A percentile compares a stretch with the other conserved stretches of the same genome.
These are phyloP conservation scores for Coelinius sp. DNA, from an alignment of 2,888 invertebrate species.

Conservation along the genomic window DNA sequence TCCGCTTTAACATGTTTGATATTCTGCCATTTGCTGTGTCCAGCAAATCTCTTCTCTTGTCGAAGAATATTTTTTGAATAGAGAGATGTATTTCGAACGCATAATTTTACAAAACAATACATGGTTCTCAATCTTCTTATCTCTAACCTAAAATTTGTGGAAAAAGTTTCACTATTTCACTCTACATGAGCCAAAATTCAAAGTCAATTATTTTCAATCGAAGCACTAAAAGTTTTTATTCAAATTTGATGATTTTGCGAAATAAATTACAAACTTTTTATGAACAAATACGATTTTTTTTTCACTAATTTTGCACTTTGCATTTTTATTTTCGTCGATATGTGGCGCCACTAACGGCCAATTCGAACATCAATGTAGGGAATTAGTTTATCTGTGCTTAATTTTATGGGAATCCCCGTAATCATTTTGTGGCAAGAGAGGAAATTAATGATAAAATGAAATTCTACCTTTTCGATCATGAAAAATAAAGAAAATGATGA, in stretches of 20 bases:
- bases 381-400: neutral
- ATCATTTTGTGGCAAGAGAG: neutral
- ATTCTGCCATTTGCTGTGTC: constrained; percentile 86
- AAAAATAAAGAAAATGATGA: too few relatives aligned
- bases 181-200: neutral
- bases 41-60: constrained; percentile 71
- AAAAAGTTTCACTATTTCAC: neutral
- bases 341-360: neutral
- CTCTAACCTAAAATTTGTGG: constrained; percentile 5
- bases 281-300: neutral
- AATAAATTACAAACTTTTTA: neutral
- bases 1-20: constrained; percentile 79
- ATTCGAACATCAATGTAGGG: neutral
- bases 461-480: too few relatives aligned
- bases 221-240: neutral
- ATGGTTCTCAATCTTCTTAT: neutral
- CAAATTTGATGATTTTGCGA: neutral
- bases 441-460: neutral
- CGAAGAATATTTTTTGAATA: constrained; percentile 33
- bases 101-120: constrained; percentile 9
- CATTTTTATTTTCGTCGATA: neutral
- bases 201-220: neutral
- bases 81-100: constrained; percentile 8
- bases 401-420: neutral
- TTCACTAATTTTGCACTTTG: neutral